Percentiles rank a stretch among this genome's conserved stretches.
phyloP scores from a whole-genome alignment of 2,888 invertebrate species.

The Nycteola revayana region DNA sequence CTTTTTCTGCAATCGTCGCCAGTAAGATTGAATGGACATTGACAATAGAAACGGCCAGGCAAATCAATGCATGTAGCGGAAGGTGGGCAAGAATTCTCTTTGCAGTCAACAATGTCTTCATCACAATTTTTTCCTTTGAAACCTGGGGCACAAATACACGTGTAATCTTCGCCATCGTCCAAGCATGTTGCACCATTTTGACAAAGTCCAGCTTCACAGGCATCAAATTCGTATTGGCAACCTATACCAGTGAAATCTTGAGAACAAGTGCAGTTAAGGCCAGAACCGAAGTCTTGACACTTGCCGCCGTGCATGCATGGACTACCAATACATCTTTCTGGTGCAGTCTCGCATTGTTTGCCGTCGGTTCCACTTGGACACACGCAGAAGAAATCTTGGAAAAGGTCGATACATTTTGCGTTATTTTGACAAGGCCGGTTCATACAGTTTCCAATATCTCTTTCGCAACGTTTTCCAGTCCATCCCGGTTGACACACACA shows the following conservation, averaged over 20 bases:
- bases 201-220: constrained; percentile 94
- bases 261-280: constrained; percentile 96
- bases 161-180: constrained; percentile 92
- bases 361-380: constrained; percentile 98
- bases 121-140: constrained; percentile 92
- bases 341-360: constrained; percentile 97
- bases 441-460: constrained; percentile 93
- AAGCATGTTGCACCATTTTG: constrained; percentile 96
- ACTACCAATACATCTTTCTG: constrained; percentile 95
- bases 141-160: constrained; percentile 93
- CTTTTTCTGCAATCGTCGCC: constrained; percentile 98
- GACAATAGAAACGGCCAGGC: constrained; percentile 95
- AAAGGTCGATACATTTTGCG: constrained; percentile 94
- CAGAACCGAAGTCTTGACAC: constrained; percentile 97
- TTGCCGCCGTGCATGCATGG: constrained; percentile 98
- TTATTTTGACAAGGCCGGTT: constrained; percentile 96
- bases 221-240: constrained; percentile 96
- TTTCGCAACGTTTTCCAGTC: constrained; percentile 92
- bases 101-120: constrained; percentile 94
- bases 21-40: constrained; percentile 97
- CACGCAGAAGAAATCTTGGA: constrained; percentile 95
- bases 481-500: constrained; percentile 93
- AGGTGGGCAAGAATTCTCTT: constrained; percentile 96
- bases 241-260: constrained; percentile 93
- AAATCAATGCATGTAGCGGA: constrained; percentile 96